Conservation (phyloP, 2,888 invertebrate genomes). For the Ophioninae sp. region DNA sequence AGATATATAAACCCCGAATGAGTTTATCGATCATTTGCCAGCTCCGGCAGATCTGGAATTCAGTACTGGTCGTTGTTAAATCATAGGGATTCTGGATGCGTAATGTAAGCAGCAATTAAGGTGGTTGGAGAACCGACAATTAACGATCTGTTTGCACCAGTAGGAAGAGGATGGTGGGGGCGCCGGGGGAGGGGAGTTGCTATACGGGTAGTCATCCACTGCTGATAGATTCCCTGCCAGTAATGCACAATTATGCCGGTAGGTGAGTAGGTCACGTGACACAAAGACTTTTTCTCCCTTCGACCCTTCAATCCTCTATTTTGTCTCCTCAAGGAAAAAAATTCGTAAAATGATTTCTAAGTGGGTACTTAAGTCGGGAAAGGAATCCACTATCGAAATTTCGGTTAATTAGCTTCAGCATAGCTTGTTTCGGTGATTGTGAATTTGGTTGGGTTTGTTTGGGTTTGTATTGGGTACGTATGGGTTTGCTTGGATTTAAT, state of each 20-base stretch:
- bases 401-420: too few relatives aligned
- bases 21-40: neutral
- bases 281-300: too few relatives aligned
- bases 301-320: too few relatives aligned
- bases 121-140: slow-evolving; percentile 51
- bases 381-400: too few relatives aligned
- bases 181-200: slow-evolving; percentile 22
- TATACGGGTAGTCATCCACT: neutral
- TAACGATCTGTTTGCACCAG: slow-evolving; percentile 61
- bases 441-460: too few relatives aligned
- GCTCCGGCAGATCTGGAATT: neutral
- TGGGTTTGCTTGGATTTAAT: too few relatives aligned
- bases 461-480: too few relatives aligned
- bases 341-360: too few relatives aligned
- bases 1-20: neutral
- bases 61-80: slow-evolving; percentile 9
- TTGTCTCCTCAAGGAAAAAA: too few relatives aligned
- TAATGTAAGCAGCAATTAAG: slow-evolving; percentile 61
- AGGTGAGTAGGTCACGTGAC: neutral
- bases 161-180: too few relatives aligned
- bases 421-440: too few relatives aligned
- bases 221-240: slow-evolving; percentile 22
- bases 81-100: slow-evolving; percentile 23
- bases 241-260: slow-evolving; percentile 2
- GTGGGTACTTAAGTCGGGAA: too few relatives aligned